Percentiles rank a stretch among this genome's conserved stretches.
These are phyloP conservation scores for Poeciliopsis presidionis DNA, from an alignment of 2,797 vertebrate genomes.

Conservation along the genomic window DNA sequence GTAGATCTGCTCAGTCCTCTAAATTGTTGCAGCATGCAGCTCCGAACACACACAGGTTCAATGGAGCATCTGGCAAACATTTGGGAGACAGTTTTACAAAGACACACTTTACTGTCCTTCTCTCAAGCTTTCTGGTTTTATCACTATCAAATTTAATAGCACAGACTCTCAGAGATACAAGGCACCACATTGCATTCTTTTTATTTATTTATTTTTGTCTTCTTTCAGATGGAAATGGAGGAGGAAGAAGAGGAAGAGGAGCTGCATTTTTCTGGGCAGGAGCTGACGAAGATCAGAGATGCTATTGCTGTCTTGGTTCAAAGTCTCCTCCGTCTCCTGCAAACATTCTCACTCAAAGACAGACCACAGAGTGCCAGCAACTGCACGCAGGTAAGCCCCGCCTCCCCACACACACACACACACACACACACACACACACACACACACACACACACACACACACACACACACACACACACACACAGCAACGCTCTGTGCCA, in stretches of 20 bases:
- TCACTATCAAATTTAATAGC: neutral
- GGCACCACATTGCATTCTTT: neutral
- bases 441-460: no score
- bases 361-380: slow-evolving; percentile 81
- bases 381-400: slow-evolving; percentile 82
- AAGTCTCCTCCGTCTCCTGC: slow-evolving; percentile 86
- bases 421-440: no score
- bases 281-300: slow-evolving; percentile 83
- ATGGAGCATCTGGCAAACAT: neutral
- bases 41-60: neutral
- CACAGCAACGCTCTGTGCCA: accelerated
- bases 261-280: slow-evolving; percentile 81
- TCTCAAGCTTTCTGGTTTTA: neutral
- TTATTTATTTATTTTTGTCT: neutral
- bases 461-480: no score
- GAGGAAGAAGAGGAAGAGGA: slow-evolving; percentile 81
- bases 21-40: neutral
- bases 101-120: neutral
- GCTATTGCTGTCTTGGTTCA: slow-evolving; percentile 82
- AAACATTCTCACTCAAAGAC: slow-evolving; percentile 86
- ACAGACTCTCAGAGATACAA: neutral
- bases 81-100: neutral
- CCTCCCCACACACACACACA: no score
- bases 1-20: neutral
- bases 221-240: slow-evolving; percentile 69